These are phyloP conservation scores for Siniperca knerii DNA, from an alignment of 2,113 vertebrate genomes.

Conservation along the genomic window DNA sequence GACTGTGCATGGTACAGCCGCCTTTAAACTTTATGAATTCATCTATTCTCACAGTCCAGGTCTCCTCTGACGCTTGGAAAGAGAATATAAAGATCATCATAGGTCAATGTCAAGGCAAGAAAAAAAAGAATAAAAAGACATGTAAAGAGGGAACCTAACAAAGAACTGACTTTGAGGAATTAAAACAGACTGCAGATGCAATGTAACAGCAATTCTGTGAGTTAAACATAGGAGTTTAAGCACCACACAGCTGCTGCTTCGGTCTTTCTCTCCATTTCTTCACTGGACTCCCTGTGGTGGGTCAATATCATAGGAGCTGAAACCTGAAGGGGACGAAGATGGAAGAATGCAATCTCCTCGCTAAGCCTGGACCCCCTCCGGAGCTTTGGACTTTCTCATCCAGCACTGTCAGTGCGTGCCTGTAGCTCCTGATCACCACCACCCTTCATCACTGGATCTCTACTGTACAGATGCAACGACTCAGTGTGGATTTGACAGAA, in stretches of 20 bases:
- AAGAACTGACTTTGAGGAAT: slow-evolving; percentile 19
- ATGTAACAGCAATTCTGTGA: not conserved
- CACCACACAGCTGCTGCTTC: slow-evolving; percentile 29
- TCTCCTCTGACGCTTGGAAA: slow-evolving; percentile 36
- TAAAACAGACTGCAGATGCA: slow-evolving; percentile 12
- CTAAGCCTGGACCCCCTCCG: slow-evolving; percentile 62
- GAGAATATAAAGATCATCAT: slow-evolving; percentile 28
- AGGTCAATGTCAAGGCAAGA: slow-evolving; percentile 27
- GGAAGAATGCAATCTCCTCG: slow-evolving; percentile 72
- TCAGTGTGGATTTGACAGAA: slow-evolving; percentile 14
- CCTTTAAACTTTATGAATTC: slow-evolving; percentile 63
- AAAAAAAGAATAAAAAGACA: not conserved
- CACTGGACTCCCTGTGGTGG: slow-evolving; percentile 53
- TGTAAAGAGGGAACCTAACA: slow-evolving; percentile 9
- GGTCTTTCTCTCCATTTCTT: slow-evolving; percentile 38
- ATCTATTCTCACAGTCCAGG: slow-evolving; percentile 44
- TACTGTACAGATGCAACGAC: not conserved
- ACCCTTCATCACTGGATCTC: slow-evolving; percentile 27
- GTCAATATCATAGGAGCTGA: slow-evolving; percentile 55
- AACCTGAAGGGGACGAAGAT: slow-evolving; percentile 46
- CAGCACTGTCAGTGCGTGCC: slow-evolving; percentile 44
- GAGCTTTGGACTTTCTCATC: slow-evolving; percentile 63
- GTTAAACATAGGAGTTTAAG: slow-evolving; percentile 28
- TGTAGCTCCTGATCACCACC: slow-evolving; percentile 39
- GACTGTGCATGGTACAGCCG: slow-evolving; percentile 12